A percentile compares a stretch with the other conserved stretches of the same genome.
Conservation (phyloP, 2,797 vertebrate species). For the Chiroxiphia lanceolata region DNA sequence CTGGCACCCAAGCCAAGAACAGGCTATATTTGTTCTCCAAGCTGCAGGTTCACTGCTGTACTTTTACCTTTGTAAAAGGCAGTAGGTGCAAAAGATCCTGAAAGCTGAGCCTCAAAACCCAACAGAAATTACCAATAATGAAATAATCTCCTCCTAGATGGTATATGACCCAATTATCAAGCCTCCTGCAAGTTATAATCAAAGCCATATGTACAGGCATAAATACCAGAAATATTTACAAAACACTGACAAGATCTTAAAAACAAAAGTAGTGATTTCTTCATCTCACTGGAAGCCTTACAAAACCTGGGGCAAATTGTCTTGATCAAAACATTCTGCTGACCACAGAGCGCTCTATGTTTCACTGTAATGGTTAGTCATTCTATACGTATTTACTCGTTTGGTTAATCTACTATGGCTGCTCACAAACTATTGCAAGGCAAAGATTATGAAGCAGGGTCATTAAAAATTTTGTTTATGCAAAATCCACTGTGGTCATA, state of each 20-base stretch:
- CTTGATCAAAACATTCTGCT: not conserved
- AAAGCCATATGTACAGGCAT: not conserved
- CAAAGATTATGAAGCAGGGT: constrained; percentile 18
- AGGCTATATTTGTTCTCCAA: not conserved
- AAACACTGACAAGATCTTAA: constrained; percentile 51
- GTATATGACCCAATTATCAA: not conserved
- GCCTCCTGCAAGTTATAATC: not conserved
- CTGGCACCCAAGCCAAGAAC: not conserved
- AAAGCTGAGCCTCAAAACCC: not conserved
- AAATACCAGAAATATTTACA: constrained; percentile 49
- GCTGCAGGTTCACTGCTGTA: not conserved
- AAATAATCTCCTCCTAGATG: not conserved
- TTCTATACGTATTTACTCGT: not conserved
- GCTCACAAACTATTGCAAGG: constrained; percentile 12
- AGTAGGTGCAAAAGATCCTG: not conserved
- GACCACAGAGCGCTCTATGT: constrained; percentile 14
- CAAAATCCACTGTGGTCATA: not conserved
- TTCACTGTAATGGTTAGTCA: constrained; percentile 58
- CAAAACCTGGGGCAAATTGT: not conserved
- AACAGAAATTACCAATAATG: not conserved
- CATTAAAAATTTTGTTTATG: not conserved
- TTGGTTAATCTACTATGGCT: not conserved
- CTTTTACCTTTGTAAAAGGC: not conserved
- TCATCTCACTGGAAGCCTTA: constrained; percentile 41
- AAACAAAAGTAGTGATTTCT: constrained; percentile 58